Percentiles rank a stretch among this genome's conserved stretches.
Evolutionary conservation across 2,888 invertebrate genomes (phyloP).

Genomic region (Willowsia nigromaculata): DNA sequence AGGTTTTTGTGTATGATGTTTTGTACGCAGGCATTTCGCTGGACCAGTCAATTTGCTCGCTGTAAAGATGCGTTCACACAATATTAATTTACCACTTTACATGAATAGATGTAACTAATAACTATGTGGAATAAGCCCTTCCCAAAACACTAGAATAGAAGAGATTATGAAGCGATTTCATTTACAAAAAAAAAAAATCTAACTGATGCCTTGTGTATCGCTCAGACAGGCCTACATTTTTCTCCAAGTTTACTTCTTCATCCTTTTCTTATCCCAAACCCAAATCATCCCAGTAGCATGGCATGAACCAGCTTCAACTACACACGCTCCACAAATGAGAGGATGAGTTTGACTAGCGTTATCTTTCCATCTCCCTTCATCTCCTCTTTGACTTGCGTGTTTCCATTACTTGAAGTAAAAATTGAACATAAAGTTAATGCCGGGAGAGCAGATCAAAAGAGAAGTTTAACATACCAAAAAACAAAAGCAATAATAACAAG

Average conservation of each 20-base stretch:
- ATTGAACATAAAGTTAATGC: slow-evolving; percentile 9
- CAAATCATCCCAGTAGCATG: neutral
- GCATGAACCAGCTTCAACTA: neutral
- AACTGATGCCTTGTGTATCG: neutral
- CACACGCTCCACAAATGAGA: neutral
- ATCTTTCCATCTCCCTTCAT: slow-evolving; percentile 23
- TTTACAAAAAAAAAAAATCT: neutral
- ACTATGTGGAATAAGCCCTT: neutral
- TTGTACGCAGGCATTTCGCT: neutral
- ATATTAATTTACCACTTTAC: slow-evolving; percentile 51
- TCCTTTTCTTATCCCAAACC: neutral
- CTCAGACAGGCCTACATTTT: neutral
- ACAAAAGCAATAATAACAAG: neutral
- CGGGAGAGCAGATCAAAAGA: slow-evolving; percentile 5
- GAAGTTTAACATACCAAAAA: neutral
- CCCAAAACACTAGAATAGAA: neutral
- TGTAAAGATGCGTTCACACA: slow-evolving; percentile 6
- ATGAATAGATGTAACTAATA: neutral
- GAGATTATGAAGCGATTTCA: neutral
- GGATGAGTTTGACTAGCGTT: slow-evolving; percentile 12
- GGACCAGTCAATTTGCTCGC: slow-evolving; percentile 14
- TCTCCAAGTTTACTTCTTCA: neutral
- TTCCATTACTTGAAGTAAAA: neutral
- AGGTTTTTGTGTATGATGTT: slow-evolving; percentile 24
- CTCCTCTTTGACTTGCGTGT: neutral